phyloP scores from a whole-genome alignment of 2,113 vertebrate species.

The Scomber colias region DNA sequence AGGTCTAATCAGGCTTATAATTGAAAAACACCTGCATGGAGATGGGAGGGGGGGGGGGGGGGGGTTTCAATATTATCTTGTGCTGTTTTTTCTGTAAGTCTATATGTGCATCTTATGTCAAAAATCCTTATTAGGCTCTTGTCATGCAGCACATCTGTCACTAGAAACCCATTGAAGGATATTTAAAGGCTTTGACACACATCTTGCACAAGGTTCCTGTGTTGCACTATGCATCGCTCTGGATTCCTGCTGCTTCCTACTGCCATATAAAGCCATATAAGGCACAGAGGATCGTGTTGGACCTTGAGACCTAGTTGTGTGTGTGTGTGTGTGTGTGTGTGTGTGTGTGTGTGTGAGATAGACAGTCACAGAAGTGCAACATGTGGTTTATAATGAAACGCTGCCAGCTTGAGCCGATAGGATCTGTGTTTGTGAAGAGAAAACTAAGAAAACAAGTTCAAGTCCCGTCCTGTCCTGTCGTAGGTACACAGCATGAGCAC shows the following conservation, averaged over 20 bases:
- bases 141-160: no score
- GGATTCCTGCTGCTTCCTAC: conserved; percentile 30
- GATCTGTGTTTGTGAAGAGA: conserved; percentile 23
- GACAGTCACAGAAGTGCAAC: conserved; percentile 28
- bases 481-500: not conserved
- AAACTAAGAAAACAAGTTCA: conserved; percentile 3
- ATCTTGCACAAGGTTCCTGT: conserved; percentile 17
- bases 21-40: conserved; percentile 20
- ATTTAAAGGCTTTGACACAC: conserved; percentile 8
- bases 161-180: no score
- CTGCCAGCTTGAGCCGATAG: not conserved
- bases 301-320: conserved; percentile 60
- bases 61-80: not conserved
- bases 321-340: no score
- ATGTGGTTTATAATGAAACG: conserved; percentile 38
- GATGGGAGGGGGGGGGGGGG: not conserved
- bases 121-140: conserved; percentile 3
- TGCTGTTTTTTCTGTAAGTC: not conserved
- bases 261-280: conserved; percentile 57
- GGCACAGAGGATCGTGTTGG: conserved; percentile 52
- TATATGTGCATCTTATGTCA: not conserved
- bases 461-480: not conserved
- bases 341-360: conserved; percentile 32
- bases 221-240: conserved; percentile 22
- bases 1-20: conserved; percentile 44